Evolutionary conservation across 53 echinoderm and acorn worm species (phyloP), one percentile per base, ranked within the genome.

Genomic region (Echinarachnius parma): DNA sequence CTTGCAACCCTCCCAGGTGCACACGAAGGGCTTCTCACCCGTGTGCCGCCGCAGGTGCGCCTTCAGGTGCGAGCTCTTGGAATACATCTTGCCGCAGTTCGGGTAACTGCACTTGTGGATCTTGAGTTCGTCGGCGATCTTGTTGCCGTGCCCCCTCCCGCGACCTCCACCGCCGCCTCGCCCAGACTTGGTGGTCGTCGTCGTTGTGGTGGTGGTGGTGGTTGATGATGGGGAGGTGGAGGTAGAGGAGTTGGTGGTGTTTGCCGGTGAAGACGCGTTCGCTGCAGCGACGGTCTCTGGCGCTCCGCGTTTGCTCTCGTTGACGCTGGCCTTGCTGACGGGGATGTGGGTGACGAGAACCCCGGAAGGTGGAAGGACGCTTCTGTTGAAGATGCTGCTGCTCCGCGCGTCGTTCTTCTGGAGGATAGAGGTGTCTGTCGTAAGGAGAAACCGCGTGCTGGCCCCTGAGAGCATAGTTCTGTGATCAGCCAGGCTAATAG

Each of bases 11-110:
- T 87, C 91, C 96, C 96, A 96, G 5, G 91, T 91, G 31, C 96
- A 96, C 4, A 96, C 52, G 60, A 96, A 96, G 9, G 96, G 91
- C 60, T 96, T 96, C 61, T 96, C 96, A 1, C 96, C 96, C 2
- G 96, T 96, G 64, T 96, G 96, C 2, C 96, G 82, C 14, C 96
- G 78, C 19, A 96, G 75, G 59, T 96, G 96, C 2, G 96, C 96
- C 44, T 96, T 96, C 32, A 96, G 85, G 49, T 96, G 96, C 9
- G 96, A 96, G 64, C 96, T 96, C 59, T 96, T 96, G 29, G 90
- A 90, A 79, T 96, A 96, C 91, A 91, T 96, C 75, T 96, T 96
- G 72, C 91, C 96, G 45, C 96, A 96, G 75, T 96, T 96, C 15
- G 84, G 82, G 76, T 96, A 96, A 4, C 87, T 87, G 58, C 96